These are phyloP conservation scores for Propithecus deckenii DNA, from an alignment of 2,797 vertebrate genomes.

Conservation along the genomic window DNA sequence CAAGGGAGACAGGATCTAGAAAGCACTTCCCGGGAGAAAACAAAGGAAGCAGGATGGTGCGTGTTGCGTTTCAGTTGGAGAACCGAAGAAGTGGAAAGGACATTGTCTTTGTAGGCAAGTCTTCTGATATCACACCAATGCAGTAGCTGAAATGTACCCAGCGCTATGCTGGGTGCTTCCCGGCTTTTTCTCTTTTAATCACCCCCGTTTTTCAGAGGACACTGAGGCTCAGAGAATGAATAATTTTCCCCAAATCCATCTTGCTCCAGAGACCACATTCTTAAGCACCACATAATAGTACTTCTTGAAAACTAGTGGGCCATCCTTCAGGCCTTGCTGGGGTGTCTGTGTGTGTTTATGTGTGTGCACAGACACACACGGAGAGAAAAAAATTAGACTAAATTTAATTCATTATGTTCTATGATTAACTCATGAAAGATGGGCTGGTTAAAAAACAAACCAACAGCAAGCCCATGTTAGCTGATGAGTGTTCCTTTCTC, in stretches of 20 bases:
- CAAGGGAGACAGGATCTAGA: neutral
- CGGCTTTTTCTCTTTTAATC: neutral
- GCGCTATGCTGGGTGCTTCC: neutral
- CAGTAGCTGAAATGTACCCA: too few species aligned
- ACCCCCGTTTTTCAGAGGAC: neutral
- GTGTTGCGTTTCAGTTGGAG: rapidly evolving
- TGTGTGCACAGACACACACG: neutral
- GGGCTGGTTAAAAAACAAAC: neutral
- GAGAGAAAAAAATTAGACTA: neutral
- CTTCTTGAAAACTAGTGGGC: neutral
- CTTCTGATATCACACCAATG: neutral
- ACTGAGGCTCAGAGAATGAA: neutral
- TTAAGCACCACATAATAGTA: neutral
- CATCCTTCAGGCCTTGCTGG: neutral
- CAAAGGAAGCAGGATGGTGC: neutral
- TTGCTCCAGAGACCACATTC: neutral
- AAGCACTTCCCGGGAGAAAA: neutral
- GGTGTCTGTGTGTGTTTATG: neutral
- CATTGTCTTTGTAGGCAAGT: neutral
- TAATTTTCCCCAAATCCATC: neutral
- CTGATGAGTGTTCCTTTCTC: neutral
- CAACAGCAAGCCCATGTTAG: neutral
- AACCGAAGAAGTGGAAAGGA: neutral
- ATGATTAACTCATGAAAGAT: neutral
- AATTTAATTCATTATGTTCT: neutral